Conservation (phyloP, 2,888 invertebrate species). For the Sarcophaga caerulescens region DNA sequence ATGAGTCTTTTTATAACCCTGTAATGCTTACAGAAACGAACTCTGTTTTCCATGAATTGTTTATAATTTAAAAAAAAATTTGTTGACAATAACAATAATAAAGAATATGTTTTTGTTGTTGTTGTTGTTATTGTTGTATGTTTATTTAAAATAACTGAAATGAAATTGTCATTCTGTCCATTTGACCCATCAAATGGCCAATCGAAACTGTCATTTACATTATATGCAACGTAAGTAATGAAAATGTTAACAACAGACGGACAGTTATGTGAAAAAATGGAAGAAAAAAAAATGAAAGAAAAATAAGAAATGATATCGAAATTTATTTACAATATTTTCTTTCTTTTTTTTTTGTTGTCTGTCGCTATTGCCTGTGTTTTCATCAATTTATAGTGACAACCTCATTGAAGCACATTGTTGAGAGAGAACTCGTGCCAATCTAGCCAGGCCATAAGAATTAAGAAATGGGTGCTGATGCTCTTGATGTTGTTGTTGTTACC, state of each 20-base stretch:
- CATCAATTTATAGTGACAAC: conserved; percentile 61
- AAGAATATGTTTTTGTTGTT: neutral
- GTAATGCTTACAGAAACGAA: too few relatives aligned
- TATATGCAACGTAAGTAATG: conserved; percentile 21
- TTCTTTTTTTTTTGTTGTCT: conserved; percentile 1
- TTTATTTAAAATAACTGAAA: conserved; percentile 16
- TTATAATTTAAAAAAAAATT: too few relatives aligned
- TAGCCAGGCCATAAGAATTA: too few relatives aligned
- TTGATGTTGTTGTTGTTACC: neutral
- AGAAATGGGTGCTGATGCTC: neutral
- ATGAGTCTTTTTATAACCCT: too few relatives aligned
- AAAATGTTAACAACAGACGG: neutral
- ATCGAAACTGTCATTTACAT: conserved; percentile 55
- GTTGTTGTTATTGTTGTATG: conserved; percentile 19
- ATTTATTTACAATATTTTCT: conserved; percentile 10
- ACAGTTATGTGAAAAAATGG: neutral
- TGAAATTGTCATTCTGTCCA: conserved; percentile 33
- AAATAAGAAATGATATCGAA: conserved; percentile 13
- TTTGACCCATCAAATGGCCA: conserved; percentile 41
- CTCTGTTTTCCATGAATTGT: too few relatives aligned
- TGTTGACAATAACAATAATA: too few relatives aligned
- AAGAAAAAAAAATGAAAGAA: too few relatives aligned
- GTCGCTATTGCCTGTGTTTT: conserved; percentile 9
- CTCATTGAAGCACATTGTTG: conserved; percentile 48
- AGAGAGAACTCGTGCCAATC: conserved; percentile 5